Conservation (phyloP, 2,797 vertebrate species). For the Alca torda region DNA sequence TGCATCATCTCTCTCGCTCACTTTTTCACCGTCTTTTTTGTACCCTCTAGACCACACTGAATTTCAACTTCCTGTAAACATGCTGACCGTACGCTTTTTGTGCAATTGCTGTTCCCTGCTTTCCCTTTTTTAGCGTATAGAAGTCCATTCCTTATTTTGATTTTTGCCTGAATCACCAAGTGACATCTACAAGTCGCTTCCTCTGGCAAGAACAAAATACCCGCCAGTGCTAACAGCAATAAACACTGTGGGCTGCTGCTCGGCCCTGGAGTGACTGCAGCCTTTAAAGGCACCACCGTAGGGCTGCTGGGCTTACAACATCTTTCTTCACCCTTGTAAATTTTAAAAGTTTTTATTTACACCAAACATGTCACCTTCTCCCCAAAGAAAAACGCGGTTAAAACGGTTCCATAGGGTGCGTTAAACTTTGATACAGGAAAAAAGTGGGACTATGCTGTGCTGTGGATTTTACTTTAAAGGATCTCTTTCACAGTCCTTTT, state of each 20-base stretch:
- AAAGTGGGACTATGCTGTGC: neutral
- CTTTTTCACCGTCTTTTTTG: neutral
- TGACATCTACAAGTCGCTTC: neutral
- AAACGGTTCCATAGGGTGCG: neutral
- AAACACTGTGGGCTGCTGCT: neutral
- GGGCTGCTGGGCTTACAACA: neutral
- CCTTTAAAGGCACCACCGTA: neutral
- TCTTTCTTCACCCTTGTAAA: neutral
- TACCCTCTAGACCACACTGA: neutral
- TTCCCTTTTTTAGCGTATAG: neutral
- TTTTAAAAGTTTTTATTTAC: neutral
- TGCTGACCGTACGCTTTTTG: fast-evolving
- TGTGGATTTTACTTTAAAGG: neutral
- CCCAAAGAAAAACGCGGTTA: neutral
- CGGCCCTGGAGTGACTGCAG: neutral
- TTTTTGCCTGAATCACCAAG: constrained; percentile 7
- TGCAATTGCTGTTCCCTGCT: neutral
- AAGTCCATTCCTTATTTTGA: constrained; percentile 10
- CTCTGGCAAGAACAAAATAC: constrained; percentile 37
- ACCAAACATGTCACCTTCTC: neutral
- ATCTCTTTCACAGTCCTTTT: constrained; percentile 21
- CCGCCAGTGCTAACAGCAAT: neutral
- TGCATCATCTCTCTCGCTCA: neutral
- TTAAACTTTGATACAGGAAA: neutral
- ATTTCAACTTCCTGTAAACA: neutral